Base-by-base conservation (phyloP, 1,140 invertebrate species). In the Littorina saxatilis region DNA sequence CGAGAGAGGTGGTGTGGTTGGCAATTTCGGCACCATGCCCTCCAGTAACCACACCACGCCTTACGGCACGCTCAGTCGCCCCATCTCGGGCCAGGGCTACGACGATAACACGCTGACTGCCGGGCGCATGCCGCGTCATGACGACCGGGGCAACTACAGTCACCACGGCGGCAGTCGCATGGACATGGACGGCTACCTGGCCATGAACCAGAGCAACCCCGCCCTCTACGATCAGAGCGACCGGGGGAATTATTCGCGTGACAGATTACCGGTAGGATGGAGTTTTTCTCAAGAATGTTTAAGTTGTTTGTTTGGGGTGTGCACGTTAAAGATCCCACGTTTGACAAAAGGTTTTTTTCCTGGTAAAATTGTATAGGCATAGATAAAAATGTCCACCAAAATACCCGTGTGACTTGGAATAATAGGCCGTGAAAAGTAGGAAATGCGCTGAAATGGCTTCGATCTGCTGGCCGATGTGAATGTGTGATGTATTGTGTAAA, bases 81-180 rank as follows among this genome's bases (percentile, higher is more conserved):
- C 88, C 13, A 88, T 87, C 27, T 85, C 85, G 43, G 88, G 86
- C 58, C 90, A 91, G 43, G 91, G 91, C 39, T 91, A 91, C 79
- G 89, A 91, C 79, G 91, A 92, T 79, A 87, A 85, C 81, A 92
- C 91, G 20, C 68, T 92, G 66, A 85, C 88, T 23, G 83, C 88
- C 43, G 86, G 87, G 11, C 84, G 85, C 32, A 81, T 81, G 17
- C 83, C 75, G 35, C 43, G 58, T 29, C 74, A 32, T 1, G 66
- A 52, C 52, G 76, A 78, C 27, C 17, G 37, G 5, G 39, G 40
- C 20, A 61, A 52, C 74, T n/a, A 82, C 75, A 78, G 77, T 79
- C 35, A 80, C 63, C 20, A 82, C 80, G 83, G 73, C 78, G 85
- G 15, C 79, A 87, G 77, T 82, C 84, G 27, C 83, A 84, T 47